These are phyloP conservation scores for Callipepla squamata DNA, from an alignment of 2,113 vertebrate species.

Conservation along the genomic window DNA sequence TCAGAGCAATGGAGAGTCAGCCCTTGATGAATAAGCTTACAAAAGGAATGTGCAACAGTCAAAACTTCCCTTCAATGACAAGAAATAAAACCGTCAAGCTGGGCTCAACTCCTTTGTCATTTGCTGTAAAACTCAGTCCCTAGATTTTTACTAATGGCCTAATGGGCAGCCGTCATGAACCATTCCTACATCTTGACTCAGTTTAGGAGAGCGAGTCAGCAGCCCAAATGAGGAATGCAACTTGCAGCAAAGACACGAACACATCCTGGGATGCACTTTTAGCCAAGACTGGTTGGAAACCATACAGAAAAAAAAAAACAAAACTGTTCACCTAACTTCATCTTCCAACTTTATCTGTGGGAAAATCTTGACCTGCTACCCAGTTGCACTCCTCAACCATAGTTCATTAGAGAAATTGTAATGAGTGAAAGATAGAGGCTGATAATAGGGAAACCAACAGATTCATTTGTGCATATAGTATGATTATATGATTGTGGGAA, in stretches of 20 bases:
- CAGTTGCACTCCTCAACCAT: not conserved
- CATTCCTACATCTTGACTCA: not conserved
- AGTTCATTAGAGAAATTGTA: not conserved
- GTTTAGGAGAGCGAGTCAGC: not conserved
- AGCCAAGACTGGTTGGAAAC: not conserved
- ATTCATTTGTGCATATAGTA: not conserved
- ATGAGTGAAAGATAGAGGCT: not conserved
- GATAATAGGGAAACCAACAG: not conserved
- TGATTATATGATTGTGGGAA: not conserved
- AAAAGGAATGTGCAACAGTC: not conserved
- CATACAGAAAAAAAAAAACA: not conserved
- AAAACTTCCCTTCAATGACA: not conserved
- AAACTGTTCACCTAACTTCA: not conserved
- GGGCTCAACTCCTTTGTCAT: not conserved
- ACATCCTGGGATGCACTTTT: fast-evolving
- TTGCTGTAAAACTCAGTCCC: conserved; percentile 8
- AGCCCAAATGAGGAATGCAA: fast-evolving
- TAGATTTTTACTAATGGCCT: not conserved
- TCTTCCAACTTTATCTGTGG: not conserved
- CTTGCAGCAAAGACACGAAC: not conserved
- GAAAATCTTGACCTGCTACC: not conserved
- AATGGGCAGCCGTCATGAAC: not conserved
- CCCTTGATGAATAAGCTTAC: not conserved
- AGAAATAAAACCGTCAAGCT: not conserved
- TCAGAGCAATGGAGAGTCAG: not conserved